These are phyloP conservation scores for Oncorhynchus gorbuscha DNA, from an alignment of 2,113 vertebrate genomes.

Conservation along the genomic window DNA sequence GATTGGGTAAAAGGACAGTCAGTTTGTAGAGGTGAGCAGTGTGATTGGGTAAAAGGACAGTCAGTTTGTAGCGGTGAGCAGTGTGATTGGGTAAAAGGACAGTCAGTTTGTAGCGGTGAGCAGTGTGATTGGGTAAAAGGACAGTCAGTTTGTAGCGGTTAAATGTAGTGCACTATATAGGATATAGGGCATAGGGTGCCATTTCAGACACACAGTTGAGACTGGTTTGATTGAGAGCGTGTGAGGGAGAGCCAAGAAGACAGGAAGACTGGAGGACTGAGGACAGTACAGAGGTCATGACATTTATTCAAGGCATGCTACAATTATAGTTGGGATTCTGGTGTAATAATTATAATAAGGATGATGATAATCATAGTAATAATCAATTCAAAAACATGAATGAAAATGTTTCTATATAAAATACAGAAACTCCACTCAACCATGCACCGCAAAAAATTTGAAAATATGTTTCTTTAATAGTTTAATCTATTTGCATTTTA, in stretches of 20 bases:
- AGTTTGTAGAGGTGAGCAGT: too few relatives aligned
- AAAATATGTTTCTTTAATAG: slow-evolving; percentile 86
- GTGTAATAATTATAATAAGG: slow-evolving; percentile 43
- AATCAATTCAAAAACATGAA: slow-evolving; percentile 64
- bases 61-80: too few relatives aligned
- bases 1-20: too few relatives aligned
- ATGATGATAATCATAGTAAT: slow-evolving; percentile 46
- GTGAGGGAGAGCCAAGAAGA: slow-evolving; percentile 49
- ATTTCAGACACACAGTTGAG: background rate
- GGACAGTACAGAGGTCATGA: slow-evolving; percentile 75
- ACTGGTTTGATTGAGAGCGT: slow-evolving; percentile 29
- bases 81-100: background rate
- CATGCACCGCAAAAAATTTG: slow-evolving; percentile 76
- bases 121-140: too few relatives aligned
- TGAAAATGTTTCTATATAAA: slow-evolving; percentile 68
- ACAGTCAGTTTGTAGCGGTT: too few relatives aligned
- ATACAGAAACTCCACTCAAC: slow-evolving; percentile 76
- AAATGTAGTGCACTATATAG: background rate
- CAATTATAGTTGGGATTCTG: slow-evolving; percentile 72
- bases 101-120: background rate
- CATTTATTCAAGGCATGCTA: slow-evolving; percentile 86
- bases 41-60: too few relatives aligned
- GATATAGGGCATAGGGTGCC: background rate
- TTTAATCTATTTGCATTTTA: slow-evolving; percentile 79
- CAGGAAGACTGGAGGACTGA: slow-evolving; percentile 73